These are phyloP conservation scores for Caenorhabditis sp. DNA, from an alignment of 2,888 invertebrate genomes.

Conservation along the genomic window DNA sequence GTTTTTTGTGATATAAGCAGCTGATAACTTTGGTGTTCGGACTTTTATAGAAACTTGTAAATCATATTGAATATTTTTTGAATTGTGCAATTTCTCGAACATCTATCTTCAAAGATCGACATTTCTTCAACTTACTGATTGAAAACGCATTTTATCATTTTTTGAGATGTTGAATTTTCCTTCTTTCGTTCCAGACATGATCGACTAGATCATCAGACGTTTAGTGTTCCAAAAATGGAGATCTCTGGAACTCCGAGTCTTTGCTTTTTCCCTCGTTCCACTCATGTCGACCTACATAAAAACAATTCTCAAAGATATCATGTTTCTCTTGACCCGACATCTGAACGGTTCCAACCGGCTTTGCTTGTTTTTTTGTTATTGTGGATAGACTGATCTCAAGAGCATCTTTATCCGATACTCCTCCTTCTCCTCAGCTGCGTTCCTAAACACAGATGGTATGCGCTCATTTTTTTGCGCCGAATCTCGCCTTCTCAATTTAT, in stretches of 20 bases:
- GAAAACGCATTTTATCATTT: too few species aligned
- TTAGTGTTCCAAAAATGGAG: not conserved
- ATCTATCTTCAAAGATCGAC: too few species aligned
- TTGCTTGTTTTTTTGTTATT: slow-evolving; percentile 26
- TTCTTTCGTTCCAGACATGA: too few species aligned
- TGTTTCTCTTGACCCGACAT: slow-evolving; percentile 25
- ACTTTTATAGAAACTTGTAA: too few species aligned
- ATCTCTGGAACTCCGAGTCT: slow-evolving; percentile 10
- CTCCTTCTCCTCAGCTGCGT: slow-evolving; percentile 9
- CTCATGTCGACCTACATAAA: slow-evolving; percentile 24
- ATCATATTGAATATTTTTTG: too few species aligned
- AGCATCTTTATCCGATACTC: slow-evolving; percentile 22
- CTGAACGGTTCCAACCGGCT: slow-evolving; percentile 42
- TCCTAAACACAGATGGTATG: slow-evolving; percentile 50
- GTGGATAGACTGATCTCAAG: slow-evolving; percentile 33
- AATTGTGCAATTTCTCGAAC: too few species aligned
- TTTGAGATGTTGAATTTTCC: too few species aligned
- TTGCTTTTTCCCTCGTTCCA: slow-evolving; percentile 5
- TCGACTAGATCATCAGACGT: not conserved
- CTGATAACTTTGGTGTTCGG: not conserved
- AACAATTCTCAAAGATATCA: slow-evolving; percentile 18
- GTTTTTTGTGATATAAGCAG: slow-evolving; percentile 3
- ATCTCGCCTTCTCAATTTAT: slow-evolving; percentile 55
- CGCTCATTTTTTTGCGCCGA: slow-evolving; percentile 51
- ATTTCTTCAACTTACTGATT: too few species aligned